Evolutionary conservation across 53 echinoderm and acorn worm genomes (phyloP).

Genomic region (Holothuria leucospilota): DNA sequence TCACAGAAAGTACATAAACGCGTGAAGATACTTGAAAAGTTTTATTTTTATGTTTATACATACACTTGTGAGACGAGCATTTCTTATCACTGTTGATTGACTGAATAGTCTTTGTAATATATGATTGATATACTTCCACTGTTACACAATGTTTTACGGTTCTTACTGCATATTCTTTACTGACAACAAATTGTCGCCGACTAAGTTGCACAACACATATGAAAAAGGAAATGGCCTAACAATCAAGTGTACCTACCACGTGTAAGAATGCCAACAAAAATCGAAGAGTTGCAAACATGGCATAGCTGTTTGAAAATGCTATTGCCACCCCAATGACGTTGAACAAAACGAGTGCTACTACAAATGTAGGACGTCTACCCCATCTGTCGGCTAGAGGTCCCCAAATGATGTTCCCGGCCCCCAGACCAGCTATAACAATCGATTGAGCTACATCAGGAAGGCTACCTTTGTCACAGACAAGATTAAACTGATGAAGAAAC

Average conservation of each 20-base stretch:
- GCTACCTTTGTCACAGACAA: slow-evolving; percentile 8
- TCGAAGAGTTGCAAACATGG: slow-evolving; percentile 2
- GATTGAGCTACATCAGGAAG: slow-evolving; percentile 19
- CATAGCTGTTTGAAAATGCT: neutral
- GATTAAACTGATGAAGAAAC: neutral
- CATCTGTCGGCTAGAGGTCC: slow-evolving; percentile 26
- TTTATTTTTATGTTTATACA: too few relatives aligned
- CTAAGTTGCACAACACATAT: too few relatives aligned
- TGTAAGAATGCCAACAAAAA: slow-evolving; percentile 3
- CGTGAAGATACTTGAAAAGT: too few relatives aligned
- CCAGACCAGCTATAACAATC: slow-evolving; percentile 21
- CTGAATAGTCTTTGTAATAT: too few relatives aligned
- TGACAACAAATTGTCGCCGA: too few relatives aligned
- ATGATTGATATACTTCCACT: too few relatives aligned
- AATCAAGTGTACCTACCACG: neutral
- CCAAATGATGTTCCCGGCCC: neutral
- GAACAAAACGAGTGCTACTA: neutral
- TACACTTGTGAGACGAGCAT: too few relatives aligned
- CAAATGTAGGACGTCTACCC: slow-evolving; percentile 21
- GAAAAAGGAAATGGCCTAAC: too few relatives aligned
- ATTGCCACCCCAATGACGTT: neutral
- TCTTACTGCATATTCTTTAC: too few relatives aligned
- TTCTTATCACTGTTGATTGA: too few relatives aligned
- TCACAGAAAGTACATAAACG: too few relatives aligned
- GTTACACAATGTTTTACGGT: too few relatives aligned